Percentiles rank a stretch among this genome's conserved stretches.
phyloP scores from a whole-genome alignment of 2,797 vertebrate genomes.

The Sparus aurata region DNA sequence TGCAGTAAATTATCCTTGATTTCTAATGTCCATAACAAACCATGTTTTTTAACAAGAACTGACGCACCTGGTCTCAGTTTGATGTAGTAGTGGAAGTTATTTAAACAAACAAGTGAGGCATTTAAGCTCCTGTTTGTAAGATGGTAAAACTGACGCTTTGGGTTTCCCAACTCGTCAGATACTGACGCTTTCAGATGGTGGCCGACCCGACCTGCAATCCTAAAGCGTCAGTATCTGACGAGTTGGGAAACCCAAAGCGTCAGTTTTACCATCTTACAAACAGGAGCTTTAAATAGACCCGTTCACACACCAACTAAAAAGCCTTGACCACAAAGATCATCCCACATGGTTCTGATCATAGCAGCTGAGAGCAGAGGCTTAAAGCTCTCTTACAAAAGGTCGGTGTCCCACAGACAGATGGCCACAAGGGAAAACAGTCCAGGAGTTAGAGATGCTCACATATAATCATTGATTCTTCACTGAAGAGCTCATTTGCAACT shows the following conservation, averaged over 20 bases:
- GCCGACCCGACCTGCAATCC: no score
- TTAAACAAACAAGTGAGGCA: conserved; percentile 37
- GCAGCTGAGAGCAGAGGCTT: conserved; percentile 23
- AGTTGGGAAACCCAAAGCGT: no score
- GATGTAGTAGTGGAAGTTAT: background rate
- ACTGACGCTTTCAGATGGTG: no score
- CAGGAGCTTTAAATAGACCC: conserved; percentile 44
- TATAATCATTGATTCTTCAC: background rate
- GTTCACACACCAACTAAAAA: conserved; percentile 24
- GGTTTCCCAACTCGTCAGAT: no score
- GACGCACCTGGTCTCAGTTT: background rate
- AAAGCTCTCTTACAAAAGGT: conserved; percentile 31
- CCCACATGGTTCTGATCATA: conserved; percentile 50
- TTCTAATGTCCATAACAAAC: background rate
- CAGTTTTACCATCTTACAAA: no score
- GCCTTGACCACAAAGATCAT: conserved; percentile 17
- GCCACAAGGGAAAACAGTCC: background rate
- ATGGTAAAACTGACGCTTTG: no score
- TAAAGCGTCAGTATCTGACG: no score
- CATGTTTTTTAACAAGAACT: background rate
- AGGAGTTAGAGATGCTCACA: background rate
- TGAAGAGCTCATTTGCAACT: background rate
- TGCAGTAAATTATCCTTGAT: background rate
- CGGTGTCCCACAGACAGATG: background rate
- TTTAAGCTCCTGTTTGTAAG: no score